These are phyloP conservation scores for Paradoxurus hermaphroditus DNA, from an alignment of 2,113 vertebrate species.

Conservation along the genomic window DNA sequence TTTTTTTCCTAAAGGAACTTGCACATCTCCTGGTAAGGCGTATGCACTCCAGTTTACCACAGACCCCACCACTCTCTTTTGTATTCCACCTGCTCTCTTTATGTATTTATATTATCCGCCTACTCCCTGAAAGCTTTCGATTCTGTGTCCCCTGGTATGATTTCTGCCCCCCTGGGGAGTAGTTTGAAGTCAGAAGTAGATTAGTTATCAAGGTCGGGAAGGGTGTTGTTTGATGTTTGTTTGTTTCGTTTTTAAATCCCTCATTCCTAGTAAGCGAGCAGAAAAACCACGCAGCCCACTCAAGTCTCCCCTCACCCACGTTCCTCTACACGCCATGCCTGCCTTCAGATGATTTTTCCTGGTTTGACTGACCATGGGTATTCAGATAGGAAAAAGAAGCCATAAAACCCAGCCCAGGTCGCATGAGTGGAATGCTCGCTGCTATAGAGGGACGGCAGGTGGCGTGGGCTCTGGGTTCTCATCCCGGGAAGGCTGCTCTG, in stretches of 20 bases:
- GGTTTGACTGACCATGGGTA: neutral
- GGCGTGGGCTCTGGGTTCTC: neutral
- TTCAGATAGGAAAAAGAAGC: neutral
- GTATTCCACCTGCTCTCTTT: neutral
- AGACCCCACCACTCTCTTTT: neutral
- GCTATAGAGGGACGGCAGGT: too few species aligned
- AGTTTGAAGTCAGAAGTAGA: neutral
- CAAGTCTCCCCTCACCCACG: neutral
- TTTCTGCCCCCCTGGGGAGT: neutral
- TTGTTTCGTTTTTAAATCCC: neutral
- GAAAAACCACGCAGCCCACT: neutral
- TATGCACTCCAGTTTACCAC: accelerated
- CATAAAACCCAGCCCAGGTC: neutral
- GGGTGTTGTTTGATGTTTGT: neutral
- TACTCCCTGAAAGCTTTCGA: neutral
- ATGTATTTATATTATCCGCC: neutral
- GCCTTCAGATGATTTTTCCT: neutral
- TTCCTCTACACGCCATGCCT: neutral
- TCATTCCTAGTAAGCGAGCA: neutral
- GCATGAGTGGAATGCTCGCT: neutral
- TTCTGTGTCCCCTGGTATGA: neutral
- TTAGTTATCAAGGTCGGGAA: neutral
- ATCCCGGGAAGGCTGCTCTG: neutral
- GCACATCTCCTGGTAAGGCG: neutral
- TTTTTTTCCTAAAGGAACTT: neutral